Evolutionary conservation across 2,888 invertebrate species (phyloP), one percentile per base, ranked within the genome.

Genomic region (Callyntrura sp.): DNA sequence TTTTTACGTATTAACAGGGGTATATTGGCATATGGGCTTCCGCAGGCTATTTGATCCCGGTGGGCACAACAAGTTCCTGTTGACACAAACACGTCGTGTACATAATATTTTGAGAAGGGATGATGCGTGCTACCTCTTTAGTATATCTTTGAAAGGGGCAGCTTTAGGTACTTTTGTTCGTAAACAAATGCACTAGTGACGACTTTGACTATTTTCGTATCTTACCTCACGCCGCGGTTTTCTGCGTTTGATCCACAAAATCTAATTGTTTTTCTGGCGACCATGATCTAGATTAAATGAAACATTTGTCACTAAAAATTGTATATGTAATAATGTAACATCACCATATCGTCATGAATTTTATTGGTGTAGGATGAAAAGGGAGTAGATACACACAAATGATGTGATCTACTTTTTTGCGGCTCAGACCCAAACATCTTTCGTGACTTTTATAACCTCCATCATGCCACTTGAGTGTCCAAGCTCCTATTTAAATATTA

Each of bases 401-500:
- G 14, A 62, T 55, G 76, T 76, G 76, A 62, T 73, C 73, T 73
- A 45, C 48, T 48, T 73, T 20, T 60, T 48, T 73, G 43, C 76
- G 23, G 48, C 76, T 76, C 28, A 48, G 51, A 25, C 14, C 51
- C 28, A 51, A 76, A 76, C 76, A 76, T 76, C 76, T 55, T 76
- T 76, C 76, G 51, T 51, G 51, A 76, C 76, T 76, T 76, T 76
- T 76, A 76, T 76, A 76, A 76, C 51, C 76, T 25, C 25, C 76
- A 51, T 76, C 23, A 51, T 55, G 25, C 51, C 51, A 76, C 76
- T 76, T 76, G 51, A 76, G 76, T 76, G 48, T 76, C 23, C 48
- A 76, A 76, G 51, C 76, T 76, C 51, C 76, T 76, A 43, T 25
- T 76, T 25, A 48, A 76, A 25, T 76, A 55, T 25, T 51, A 48